These are phyloP conservation scores for Andrena trimmerana DNA, from an alignment of 2,888 invertebrate species.

Conservation along the genomic window DNA sequence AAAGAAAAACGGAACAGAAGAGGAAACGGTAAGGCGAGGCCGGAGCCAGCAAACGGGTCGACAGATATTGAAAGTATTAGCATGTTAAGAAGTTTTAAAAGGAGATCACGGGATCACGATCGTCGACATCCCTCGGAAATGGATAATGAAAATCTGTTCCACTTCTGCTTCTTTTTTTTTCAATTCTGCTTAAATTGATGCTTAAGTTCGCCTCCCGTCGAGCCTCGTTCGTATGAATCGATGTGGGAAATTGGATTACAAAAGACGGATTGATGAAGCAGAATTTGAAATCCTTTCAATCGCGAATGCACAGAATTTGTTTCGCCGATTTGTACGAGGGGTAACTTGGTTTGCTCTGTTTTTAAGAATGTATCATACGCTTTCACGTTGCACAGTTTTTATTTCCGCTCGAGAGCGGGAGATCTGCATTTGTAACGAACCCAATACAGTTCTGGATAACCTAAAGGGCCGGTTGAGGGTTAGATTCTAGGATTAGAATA, in stretches of 20 bases:
- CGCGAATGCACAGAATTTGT: constrained; percentile 4
- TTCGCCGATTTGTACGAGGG: not conserved
- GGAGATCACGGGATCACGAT: constrained; percentile 25
- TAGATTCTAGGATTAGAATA: no score
- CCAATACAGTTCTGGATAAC: no score
- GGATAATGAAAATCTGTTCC: constrained; percentile 56
- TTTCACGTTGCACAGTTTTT: no score
- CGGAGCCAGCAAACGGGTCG: not conserved
- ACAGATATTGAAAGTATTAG: constrained; percentile 55
- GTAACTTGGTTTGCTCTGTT: not conserved
- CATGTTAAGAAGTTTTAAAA: constrained; percentile 64
- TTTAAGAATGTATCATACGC: not conserved
- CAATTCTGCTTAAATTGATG: constrained; percentile 51
- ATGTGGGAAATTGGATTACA: constrained; percentile 66
- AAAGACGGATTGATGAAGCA: constrained; percentile 37
- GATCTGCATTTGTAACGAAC: no score
- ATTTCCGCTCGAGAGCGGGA: no score
- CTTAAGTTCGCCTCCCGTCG: constrained; percentile 41
- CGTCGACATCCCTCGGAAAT: constrained; percentile 12
- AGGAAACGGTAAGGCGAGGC: not conserved
- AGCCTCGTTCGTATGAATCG: constrained; percentile 41
- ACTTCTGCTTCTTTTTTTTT: constrained; percentile 38
- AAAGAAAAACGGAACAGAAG: not conserved
- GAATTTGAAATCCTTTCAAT: constrained; percentile 17
- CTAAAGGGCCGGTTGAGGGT: no score